Evolutionary conservation across 2,888 invertebrate genomes (phyloP).

Genomic region (Torymus texanus): DNA sequence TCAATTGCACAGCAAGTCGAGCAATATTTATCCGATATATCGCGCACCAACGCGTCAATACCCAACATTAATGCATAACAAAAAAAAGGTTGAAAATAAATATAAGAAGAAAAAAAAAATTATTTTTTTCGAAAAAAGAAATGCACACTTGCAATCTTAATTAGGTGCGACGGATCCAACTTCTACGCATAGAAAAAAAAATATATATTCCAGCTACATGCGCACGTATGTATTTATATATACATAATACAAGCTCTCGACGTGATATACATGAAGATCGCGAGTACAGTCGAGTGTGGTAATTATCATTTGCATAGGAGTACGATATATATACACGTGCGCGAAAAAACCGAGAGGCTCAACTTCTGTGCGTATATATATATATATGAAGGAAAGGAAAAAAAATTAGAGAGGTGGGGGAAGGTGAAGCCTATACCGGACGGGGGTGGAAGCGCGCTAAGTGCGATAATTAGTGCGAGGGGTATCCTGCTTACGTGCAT

Average conservation of each 20-base stretch:
- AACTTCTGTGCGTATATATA: no score
- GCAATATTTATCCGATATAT: no score
- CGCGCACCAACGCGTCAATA: no score
- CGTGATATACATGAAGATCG: constrained; percentile 59
- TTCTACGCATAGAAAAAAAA: neutral
- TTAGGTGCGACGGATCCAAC: no score
- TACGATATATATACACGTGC: constrained; percentile 59
- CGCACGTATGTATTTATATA: no score
- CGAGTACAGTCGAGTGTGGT: constrained; percentile 65
- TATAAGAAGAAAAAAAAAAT: neutral
- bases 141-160: no score
- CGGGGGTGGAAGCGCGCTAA: constrained; percentile 63
- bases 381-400: neutral
- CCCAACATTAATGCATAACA: neutral
- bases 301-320: constrained; percentile 65
- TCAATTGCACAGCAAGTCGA: no score
- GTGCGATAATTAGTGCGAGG: constrained; percentile 69
- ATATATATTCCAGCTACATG: no score
- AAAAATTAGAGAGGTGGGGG: constrained; percentile 12
- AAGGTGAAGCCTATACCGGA: constrained; percentile 47
- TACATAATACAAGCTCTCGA: neutral
- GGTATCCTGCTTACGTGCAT: constrained; percentile 27
- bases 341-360: constrained; percentile 22
- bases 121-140: neutral
- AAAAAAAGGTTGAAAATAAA: neutral